Conservation (phyloP, 1,140 invertebrate species). For the Mesaphorura yosii region DNA sequence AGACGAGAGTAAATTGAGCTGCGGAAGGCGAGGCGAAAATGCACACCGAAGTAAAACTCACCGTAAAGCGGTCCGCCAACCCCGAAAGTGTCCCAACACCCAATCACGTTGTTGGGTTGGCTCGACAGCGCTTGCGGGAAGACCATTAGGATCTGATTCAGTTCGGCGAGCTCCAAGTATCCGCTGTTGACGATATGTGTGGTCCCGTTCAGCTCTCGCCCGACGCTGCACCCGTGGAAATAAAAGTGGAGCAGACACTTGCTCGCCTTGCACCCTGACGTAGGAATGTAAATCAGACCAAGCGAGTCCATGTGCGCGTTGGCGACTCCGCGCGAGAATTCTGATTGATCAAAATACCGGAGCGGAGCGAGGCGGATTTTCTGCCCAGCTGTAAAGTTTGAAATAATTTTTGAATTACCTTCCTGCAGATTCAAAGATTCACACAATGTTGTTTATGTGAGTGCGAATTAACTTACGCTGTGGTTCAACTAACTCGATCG, state of each 20-base stretch:
- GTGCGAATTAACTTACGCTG: too few species aligned
- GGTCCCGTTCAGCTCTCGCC: conserved; percentile 14
- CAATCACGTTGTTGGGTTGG: conserved; percentile 3
- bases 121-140: conserved; percentile 19
- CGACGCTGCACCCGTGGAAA: conserved; percentile 27
- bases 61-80: neutral
- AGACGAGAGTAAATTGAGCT: neutral
- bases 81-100: conserved; percentile 19
- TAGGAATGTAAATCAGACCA: conserved; percentile 23
- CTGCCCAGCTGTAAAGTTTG: neutral
- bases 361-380: conserved; percentile 2
- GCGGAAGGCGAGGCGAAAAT: too few species aligned
- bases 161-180: conserved; percentile 23
- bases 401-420: neutral
- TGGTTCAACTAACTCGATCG: too few species aligned
- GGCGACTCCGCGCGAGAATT: conserved; percentile 18
- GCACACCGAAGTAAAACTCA: conserved; percentile 4
- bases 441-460: neutral
- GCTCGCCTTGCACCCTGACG: conserved; percentile 7
- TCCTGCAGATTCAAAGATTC: neutral
- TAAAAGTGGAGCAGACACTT: conserved; percentile 27
- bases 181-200: conserved; percentile 18
- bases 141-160: conserved; percentile 25
- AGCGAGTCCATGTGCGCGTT: conserved; percentile 16
- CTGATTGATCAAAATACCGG: conserved; percentile 24